Base-by-base conservation (phyloP, 2,888 invertebrate species). In the Hydraecia micacea region DNA sequence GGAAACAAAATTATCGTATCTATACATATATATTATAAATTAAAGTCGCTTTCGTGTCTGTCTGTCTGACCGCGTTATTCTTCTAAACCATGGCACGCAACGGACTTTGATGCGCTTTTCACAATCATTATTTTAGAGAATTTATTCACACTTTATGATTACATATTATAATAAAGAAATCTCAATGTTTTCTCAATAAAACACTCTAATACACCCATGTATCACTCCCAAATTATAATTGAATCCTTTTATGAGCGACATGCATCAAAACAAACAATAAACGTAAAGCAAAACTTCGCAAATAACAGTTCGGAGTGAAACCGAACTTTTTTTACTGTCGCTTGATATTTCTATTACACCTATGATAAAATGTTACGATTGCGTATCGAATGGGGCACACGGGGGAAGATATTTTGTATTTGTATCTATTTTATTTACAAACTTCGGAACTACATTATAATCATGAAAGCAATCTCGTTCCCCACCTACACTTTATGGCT, bases 311-410 rank as follows among this genome's bases (percentile, higher is more conserved):
- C 85, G 46, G 71, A 79, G 67, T 79, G 90, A 86, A 90, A 87
- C 88, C 88, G 90, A 95, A 95, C 91, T 95, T 96, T 95, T 46
- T 96, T 96, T 96, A 96, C 93, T 94, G 92, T 93, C 93, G 84
- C 89, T 91, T 92, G 93, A 93, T 94, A 94, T 95, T 94, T 94
- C 93, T 93, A 95, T 95, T 96, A 95, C 96, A 96, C 96, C 95
- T 96, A 96, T 96, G 96, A 97, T 96, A 93, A 94, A 95, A 96
- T 96, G 95, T 96, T 93, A 95, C 91, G 94, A 94, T 91, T 86
- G 91, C 91, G 89, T 90, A 86, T 88, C 86, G 88, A 90, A 90
- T 86, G 87, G 80, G 73, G 86, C 88, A 88, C 92, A 91, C 92
- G 91, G 93, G 92, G 92, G 91, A 87, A 86, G 88, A 93, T 94